phyloP scores from a whole-genome alignment of 92 coral and sea anemone species.

The Epizoanthus scotinus region DNA sequence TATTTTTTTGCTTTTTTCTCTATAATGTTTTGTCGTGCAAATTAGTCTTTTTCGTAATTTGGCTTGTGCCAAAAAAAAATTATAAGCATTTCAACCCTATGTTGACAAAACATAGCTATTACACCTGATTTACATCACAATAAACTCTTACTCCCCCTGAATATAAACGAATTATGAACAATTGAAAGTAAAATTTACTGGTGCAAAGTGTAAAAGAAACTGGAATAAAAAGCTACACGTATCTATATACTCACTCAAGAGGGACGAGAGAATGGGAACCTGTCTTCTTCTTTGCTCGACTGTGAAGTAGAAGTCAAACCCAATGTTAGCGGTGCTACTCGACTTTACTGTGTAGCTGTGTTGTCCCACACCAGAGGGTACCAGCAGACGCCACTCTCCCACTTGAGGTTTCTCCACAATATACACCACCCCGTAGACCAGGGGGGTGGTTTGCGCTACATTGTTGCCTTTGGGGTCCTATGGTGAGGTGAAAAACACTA shows the following conservation, averaged over 20 bases:
- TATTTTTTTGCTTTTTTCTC: too few species aligned
- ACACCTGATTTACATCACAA: too few species aligned
- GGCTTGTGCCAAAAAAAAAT: too few species aligned
- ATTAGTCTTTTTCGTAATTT: too few species aligned
- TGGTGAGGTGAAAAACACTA: not conserved
- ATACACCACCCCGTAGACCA: not conserved
- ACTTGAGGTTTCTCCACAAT: not conserved
- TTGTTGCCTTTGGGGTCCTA: not conserved
- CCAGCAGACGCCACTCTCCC: not conserved
- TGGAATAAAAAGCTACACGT: too few species aligned
- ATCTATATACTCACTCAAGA: not conserved
- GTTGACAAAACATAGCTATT: too few species aligned
- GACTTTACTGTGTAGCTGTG: constrained; percentile 15
- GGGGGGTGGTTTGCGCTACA: not conserved
- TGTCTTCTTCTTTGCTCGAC: not conserved
- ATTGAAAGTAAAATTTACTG: too few species aligned
- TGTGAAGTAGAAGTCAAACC: constrained; percentile 21
- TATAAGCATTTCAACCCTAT: too few species aligned
- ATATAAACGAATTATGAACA: too few species aligned
- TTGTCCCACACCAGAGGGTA: not conserved
- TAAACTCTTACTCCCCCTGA: too few species aligned
- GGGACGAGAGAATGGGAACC: not conserved
- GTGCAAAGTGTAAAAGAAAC: too few species aligned
- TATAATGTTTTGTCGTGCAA: too few species aligned
- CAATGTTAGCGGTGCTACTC: constrained; percentile 17